Evolutionary conservation across 2,113 vertebrate genomes (phyloP), one percentile per base, ranked within the genome.

Genomic region (Trogon melanurus): DNA sequence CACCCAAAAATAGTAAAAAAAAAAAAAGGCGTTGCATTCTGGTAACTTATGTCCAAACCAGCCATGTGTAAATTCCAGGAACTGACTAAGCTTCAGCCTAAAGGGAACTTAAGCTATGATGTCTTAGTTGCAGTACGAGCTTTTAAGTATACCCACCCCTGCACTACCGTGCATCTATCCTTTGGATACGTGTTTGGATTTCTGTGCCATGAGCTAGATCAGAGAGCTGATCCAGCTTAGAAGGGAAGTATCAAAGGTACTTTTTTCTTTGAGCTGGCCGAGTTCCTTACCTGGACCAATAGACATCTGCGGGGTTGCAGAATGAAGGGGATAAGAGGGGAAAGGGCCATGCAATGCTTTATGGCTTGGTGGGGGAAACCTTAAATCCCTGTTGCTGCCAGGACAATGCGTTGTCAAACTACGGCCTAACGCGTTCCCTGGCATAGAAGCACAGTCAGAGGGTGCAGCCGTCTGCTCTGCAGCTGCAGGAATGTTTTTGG

Each of bases 201-300:
- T 88, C 80, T 95, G 91, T 86, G 91, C 79, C 34, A 10, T 67
- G 75, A 91, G 67, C 79, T 88, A 64, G 80, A 95, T 93, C 80
- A 79, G 93, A 81, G 73, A 67, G 84, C 84, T 95, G 83, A 95
- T 95, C 93, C 88, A 95, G 93, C 86, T 95, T 95, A 93, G 83
- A 79, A 86, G 53, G 60, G 73, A 92, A 91, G 50, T 11, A 2
- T 78, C 78, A 83, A 84, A 92, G 85, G 85, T 70, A 48, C 5
- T 76, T 95, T 90, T 90, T 88, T 48, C 69, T 88, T 86, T 71
- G 86, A 95, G 92, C 94, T 93, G 93, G 36, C 69, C 29, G 36
- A 88, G 60, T 89, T 95, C 83, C 88, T 96, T 84, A 75, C 86
- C 94, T 89, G 86, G 64, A 75, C 79, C 25, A 7, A 11, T 51